Evolutionary conservation across 2,113 vertebrate species (phyloP).

Genomic region (Bubo bubo): DNA sequence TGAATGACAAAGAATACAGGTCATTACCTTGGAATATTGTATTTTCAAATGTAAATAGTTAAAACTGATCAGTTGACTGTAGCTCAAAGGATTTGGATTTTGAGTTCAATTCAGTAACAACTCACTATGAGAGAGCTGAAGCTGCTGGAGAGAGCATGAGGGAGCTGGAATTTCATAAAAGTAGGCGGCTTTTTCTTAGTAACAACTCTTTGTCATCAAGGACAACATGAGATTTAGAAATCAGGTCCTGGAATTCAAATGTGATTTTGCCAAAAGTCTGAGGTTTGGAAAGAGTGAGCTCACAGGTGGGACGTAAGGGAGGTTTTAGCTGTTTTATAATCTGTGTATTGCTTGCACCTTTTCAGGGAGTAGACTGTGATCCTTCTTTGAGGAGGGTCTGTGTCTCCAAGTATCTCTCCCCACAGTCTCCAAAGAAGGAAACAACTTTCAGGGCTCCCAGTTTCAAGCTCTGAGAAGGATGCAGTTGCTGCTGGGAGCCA

Average conservation of each 20-base stretch:
- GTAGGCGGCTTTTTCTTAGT: not conserved
- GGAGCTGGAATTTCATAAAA: not conserved
- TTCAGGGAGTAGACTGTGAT: not conserved
- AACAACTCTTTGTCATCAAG: not conserved
- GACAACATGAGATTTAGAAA: not conserved
- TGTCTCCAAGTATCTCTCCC: not conserved
- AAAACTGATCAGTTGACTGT: not conserved
- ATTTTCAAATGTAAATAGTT: not conserved
- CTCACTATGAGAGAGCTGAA: not conserved
- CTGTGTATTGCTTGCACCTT: not conserved
- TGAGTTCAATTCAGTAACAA: not conserved
- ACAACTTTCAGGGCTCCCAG: not conserved
- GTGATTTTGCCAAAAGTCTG: not conserved
- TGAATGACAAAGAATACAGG: not conserved
- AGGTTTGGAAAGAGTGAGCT: not conserved
- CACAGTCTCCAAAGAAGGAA: not conserved
- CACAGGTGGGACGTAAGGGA: not conserved
- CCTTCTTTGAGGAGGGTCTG: not conserved
- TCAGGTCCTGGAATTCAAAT: not conserved
- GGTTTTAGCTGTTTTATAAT: not conserved
- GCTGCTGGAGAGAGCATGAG: not conserved
- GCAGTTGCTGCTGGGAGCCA: not conserved
- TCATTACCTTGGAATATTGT: rapidly evolving
- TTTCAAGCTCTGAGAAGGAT: not conserved
- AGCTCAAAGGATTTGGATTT: not conserved